Evolutionary conservation across 1,140 invertebrate species (phyloP).

Genomic region (Pseudobourletiella spinata): DNA sequence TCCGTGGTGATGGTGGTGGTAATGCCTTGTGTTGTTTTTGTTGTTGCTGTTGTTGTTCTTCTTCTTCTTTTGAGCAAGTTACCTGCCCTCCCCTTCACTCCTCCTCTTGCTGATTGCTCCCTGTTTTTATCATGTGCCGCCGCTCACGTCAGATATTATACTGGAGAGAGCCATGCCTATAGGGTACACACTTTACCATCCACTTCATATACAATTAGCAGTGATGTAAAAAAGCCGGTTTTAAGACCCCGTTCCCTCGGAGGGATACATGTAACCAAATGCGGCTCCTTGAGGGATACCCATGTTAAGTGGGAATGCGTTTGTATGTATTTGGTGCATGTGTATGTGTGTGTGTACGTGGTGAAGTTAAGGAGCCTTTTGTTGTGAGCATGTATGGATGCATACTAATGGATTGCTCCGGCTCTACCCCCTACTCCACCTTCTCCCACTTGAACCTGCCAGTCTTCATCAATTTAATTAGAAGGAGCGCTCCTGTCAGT

Average conservation of each 20-base stretch:
- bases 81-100: neutral
- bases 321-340: neutral
- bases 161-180: neutral
- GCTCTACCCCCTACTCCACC: neutral
- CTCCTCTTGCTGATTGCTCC: neutral
- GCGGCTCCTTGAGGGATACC: too few species aligned
- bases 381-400: too few species aligned
- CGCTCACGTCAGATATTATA: neutral
- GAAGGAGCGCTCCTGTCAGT: neutral
- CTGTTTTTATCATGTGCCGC: neutral
- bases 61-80: too few species aligned
- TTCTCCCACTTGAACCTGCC: neutral
- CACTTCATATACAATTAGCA: neutral
- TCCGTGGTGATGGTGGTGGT: too few species aligned
- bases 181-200: neutral
- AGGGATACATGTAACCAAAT: too few species aligned
- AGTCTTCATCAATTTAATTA: slow-evolving; percentile 8
- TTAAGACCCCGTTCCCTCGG: too few species aligned
- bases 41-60: too few species aligned
- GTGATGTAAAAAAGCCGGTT: neutral
- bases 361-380: neutral
- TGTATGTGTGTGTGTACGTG: neutral
- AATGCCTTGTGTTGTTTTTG: too few species aligned
- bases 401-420: neutral
- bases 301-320: too few species aligned